phyloP scores from a whole-genome alignment of 2,888 invertebrate species.

The Torymus aiolomorphi region DNA sequence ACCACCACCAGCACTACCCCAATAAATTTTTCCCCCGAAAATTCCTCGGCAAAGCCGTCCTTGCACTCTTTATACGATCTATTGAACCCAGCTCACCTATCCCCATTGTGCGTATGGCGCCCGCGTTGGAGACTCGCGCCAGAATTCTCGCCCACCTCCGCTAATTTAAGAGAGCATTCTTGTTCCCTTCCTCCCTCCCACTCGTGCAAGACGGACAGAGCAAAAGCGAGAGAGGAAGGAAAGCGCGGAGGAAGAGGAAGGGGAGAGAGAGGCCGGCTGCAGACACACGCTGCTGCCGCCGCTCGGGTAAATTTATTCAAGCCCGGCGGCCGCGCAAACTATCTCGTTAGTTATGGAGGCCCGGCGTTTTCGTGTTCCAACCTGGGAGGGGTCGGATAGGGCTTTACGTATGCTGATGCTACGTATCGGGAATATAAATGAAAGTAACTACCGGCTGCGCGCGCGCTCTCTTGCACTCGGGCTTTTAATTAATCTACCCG shows the following conservation, averaged over 20 bases:
- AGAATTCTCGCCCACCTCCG: not conserved
- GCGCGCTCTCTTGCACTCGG: not conserved
- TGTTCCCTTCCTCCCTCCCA: not conserved
- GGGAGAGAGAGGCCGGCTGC: not conserved
- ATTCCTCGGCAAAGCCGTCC: too few species aligned
- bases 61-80: too few species aligned
- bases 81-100: too few species aligned
- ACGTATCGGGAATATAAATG: conserved; percentile 55
- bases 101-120: too few species aligned
- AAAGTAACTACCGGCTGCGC: conserved; percentile 28
- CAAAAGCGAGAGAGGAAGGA: not conserved
- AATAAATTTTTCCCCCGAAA: too few species aligned
- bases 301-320: conserved; percentile 46
- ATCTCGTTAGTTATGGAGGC: conserved; percentile 46
- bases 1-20: too few species aligned
- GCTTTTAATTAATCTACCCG: conserved; percentile 52
- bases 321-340: conserved; percentile 33
- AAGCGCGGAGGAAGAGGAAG: not conserved
- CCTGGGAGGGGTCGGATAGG: not conserved
- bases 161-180: conserved; percentile 21
- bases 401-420: conserved; percentile 47
- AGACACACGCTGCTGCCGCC: not conserved
- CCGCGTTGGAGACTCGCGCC: too few species aligned
- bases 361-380: conserved; percentile 29
- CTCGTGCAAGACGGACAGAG: not conserved